Conservation (phyloP, 2,113 vertebrate species). For the Variabilichromis moorii region DNA sequence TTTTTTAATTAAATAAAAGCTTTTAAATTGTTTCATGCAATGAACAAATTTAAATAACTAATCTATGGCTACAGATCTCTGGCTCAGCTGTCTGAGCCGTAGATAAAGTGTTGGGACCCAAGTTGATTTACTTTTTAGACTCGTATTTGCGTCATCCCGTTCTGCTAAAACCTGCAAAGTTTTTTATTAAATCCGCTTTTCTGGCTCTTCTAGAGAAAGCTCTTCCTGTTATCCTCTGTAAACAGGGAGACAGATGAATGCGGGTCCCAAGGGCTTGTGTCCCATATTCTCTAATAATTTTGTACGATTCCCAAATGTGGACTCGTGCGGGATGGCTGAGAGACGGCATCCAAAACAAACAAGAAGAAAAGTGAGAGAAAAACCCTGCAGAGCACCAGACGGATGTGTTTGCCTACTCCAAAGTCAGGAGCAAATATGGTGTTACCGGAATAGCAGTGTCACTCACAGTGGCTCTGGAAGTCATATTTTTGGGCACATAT, state of each 20-base stretch:
- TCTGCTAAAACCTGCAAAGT: background rate
- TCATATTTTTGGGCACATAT: conserved; percentile 12
- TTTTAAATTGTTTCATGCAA: background rate
- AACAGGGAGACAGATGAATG: background rate
- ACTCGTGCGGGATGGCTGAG: background rate
- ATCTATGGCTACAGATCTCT: background rate
- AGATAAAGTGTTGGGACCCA: background rate
- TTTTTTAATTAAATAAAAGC: background rate
- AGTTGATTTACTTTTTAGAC: background rate
- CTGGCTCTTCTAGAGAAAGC: background rate
- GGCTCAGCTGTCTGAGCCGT: background rate
- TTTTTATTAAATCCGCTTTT: background rate
- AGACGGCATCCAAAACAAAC: background rate
- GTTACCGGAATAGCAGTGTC: conserved; percentile 14
- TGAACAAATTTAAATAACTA: background rate
- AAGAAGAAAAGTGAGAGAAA: background rate
- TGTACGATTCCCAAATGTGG: background rate
- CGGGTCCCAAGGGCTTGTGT: background rate
- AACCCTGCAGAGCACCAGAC: conserved; percentile 3
- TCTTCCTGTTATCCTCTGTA: background rate
- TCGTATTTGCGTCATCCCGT: background rate
- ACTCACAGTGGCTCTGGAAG: background rate
- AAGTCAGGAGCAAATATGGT: conserved; percentile 33
- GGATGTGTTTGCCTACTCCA: conserved; percentile 9
- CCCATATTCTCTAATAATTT: background rate